Conservation (phyloP, 2,888 invertebrate species). For the Ischnus inquisitorius region DNA sequence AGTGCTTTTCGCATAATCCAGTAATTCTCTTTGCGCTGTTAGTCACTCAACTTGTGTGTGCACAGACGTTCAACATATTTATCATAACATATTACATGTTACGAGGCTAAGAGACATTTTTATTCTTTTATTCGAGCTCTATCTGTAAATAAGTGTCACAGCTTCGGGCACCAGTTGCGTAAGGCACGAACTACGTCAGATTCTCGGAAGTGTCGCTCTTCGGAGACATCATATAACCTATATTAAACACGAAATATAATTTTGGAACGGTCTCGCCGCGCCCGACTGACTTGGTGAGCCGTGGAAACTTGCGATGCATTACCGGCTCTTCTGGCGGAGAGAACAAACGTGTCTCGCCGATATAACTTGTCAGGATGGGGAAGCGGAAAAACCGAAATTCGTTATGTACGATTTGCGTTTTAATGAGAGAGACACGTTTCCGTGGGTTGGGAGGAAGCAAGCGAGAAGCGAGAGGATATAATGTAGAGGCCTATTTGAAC, state of each 20-base stretch:
- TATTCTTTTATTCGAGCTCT: not conserved
- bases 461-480: conserved; percentile 2
- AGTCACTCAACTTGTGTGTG: not conserved
- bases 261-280: conserved; percentile 22
- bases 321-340: conserved; percentile 17
- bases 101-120: not conserved
- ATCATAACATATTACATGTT: not conserved
- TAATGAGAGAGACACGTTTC: conserved; percentile 18
- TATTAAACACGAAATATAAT: conserved; percentile 26
- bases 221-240: conserved; percentile 18
- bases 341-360: conserved; percentile 10
- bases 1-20: not conserved
- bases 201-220: conserved; percentile 50
- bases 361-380: not conserved
- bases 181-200: conserved; percentile 2
- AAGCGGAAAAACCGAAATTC: not conserved
- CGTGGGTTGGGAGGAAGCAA: conserved; percentile 13
- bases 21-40: not conserved
- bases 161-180: conserved; percentile 21
- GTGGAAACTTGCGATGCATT: not conserved
- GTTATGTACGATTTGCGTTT: conserved; percentile 21
- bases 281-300: conserved; percentile 8
- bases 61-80: conserved; percentile 14
- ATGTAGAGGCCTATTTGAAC: conserved; percentile 54
- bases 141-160: conserved; percentile 24